These are phyloP conservation scores for Redunca redunca DNA, from an alignment of 2,113 vertebrate species.

Conservation along the genomic window DNA sequence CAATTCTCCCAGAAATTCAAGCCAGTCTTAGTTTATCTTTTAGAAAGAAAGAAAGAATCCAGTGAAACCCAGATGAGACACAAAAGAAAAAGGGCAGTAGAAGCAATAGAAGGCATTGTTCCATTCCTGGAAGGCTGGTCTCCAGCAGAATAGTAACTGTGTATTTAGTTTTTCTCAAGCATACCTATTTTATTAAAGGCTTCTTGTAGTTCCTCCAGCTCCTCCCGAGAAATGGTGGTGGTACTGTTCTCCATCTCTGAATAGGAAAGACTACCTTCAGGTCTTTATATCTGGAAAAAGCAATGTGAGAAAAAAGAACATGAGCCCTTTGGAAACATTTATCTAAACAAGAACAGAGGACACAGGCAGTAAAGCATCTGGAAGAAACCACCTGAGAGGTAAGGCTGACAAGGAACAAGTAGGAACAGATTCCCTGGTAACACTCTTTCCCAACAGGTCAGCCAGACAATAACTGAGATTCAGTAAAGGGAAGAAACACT, in stretches of 20 bases:
- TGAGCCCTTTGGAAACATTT: constrained; percentile 18
- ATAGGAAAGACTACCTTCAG: constrained; percentile 28
- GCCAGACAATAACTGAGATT: background rate
- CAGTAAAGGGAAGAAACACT: background rate
- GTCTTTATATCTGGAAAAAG: constrained; percentile 58
- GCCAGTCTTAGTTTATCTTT: background rate
- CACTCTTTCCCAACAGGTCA: background rate
- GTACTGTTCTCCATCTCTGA: constrained; percentile 88
- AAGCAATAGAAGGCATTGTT: background rate
- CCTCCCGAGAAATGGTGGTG: constrained; percentile 92
- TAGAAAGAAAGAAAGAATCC: constrained; percentile 34
- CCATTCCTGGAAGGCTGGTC: background rate
- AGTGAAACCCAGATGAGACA: background rate
- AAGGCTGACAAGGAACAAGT: background rate
- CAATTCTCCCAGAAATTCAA: constrained; percentile 55
- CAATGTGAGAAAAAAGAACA: background rate
- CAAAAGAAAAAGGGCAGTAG: background rate
- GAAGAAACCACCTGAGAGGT: background rate
- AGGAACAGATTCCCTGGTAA: background rate
- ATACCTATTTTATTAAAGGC: constrained; percentile 96
- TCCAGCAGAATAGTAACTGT: background rate
- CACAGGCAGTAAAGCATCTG: background rate
- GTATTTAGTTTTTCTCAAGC: background rate
- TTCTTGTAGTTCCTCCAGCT: constrained; percentile 92
- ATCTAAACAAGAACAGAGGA: background rate